These are phyloP conservation scores for Acrobasis suavella DNA, from an alignment of 2,888 invertebrate genomes.

Conservation along the genomic window DNA sequence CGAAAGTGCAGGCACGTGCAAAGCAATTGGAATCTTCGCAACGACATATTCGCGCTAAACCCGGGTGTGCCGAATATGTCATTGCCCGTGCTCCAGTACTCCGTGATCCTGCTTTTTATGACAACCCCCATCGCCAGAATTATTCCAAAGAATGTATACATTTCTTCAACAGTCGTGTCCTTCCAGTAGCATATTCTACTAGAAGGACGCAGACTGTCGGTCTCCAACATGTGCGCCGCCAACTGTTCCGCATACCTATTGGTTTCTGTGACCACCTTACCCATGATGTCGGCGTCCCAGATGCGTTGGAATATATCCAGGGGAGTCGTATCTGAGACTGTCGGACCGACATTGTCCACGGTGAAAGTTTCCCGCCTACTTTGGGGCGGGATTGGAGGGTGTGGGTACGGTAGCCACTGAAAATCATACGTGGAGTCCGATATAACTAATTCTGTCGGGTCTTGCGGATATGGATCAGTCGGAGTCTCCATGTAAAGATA, in stretches of 20 bases:
- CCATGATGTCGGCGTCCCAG: not conserved
- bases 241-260: not conserved
- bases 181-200: not conserved
- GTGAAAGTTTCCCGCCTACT: not conserved
- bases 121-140: not conserved
- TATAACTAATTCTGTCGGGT: too few species aligned
- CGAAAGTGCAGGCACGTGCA: not conserved
- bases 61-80: not conserved
- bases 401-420: too few species aligned
- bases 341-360: not conserved
- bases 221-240: not conserved
- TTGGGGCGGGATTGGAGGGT: not conserved
- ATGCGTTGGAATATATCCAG: not conserved
- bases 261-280: not conserved
- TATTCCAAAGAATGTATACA: not conserved
- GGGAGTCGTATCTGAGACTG: not conserved
- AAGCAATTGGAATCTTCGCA: not conserved
- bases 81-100: not conserved
- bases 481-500: not conserved
- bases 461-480: not conserved
- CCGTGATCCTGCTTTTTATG: not conserved
- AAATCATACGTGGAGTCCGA: not conserved
- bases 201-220: not conserved
- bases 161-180: not conserved
- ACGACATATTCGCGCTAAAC: not conserved